phyloP scores from a whole-genome alignment of 2,113 vertebrate genomes.

The Mellivora capensis region DNA sequence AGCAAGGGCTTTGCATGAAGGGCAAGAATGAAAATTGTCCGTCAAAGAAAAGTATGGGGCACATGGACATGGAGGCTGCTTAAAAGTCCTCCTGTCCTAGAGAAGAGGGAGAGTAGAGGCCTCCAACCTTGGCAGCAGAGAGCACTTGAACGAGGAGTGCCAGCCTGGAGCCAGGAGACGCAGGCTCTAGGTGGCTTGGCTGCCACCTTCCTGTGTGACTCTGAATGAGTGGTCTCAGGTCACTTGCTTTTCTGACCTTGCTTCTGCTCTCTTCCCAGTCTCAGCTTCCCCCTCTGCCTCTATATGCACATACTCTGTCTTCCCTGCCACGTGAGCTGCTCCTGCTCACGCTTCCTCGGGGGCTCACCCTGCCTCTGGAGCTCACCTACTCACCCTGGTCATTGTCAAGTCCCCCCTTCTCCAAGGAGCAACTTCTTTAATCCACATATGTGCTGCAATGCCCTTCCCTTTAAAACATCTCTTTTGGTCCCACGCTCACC shows the following conservation, averaged over 20 bases:
- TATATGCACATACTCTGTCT: no score
- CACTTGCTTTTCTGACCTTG: not conserved
- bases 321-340: not conserved
- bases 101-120: not conserved
- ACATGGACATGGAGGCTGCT: not conserved
- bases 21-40: not conserved
- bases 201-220: not conserved
- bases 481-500: no score
- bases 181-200: not conserved
- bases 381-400: not conserved
- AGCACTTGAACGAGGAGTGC: no score
- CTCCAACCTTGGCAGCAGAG: not conserved
- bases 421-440: not conserved
- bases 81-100: not conserved
- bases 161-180: not conserved
- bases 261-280: not conserved
- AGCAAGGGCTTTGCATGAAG: not conserved
- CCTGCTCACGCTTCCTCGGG: not conserved
- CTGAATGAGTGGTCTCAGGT: not conserved
- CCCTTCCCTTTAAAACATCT: not conserved
- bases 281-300: not conserved
- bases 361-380: not conserved
- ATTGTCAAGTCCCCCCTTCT: not conserved
- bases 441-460: rapidly evolving
- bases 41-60: not conserved